Evolutionary conservation across 2,888 invertebrate species (phyloP), one percentile per base, ranked within the genome.

Genomic region (Tenthredo livida): DNA sequence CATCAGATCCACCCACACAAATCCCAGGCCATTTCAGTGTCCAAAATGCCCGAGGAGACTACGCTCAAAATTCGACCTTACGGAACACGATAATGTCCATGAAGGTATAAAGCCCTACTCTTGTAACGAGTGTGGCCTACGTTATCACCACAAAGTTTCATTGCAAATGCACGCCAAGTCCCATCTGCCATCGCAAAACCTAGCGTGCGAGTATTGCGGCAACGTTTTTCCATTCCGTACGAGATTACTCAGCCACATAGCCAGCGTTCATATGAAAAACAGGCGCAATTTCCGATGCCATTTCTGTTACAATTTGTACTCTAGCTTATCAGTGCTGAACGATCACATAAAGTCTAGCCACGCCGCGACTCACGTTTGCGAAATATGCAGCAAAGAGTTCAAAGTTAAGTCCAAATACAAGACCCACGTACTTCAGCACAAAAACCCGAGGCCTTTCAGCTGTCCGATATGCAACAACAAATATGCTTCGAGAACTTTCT

Each of bases 111-210:
- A 91, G 61, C 93, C 93, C 0, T 93, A 93, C 85, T 89, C 89
- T 9, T 93, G 93, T 83, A 87, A 91, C 10, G 91, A 93, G 73
- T 93, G 93, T 80, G 91, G 91, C 4, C 93, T 93, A 84, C 92
- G 92, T 85, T 93, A 93, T 86, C 93, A 93, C 78, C 93, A 93
- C 80, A 93, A 93, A 87, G 93, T 93, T 0, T 93, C 93, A 47
- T 84, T 93, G n/a, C 93, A 93, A 80, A 93, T 93, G 89, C 93
- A 93, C 86, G 91, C 93, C 50, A 93, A 93, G 78, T 93, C 92
- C 10, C 93, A 93, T 85, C 87, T 93, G 77, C 93, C 93, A 10
- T 93, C 93, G 0, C 93, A 93, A 86, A 93, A 93, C 88, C 86
- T 93, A 17, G 93, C 93, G 2, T 93, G 93, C 86, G 93, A 93